These are phyloP conservation scores for Drosophila longiperda DNA, from an alignment of 2,888 invertebrate genomes.

Conservation along the genomic window DNA sequence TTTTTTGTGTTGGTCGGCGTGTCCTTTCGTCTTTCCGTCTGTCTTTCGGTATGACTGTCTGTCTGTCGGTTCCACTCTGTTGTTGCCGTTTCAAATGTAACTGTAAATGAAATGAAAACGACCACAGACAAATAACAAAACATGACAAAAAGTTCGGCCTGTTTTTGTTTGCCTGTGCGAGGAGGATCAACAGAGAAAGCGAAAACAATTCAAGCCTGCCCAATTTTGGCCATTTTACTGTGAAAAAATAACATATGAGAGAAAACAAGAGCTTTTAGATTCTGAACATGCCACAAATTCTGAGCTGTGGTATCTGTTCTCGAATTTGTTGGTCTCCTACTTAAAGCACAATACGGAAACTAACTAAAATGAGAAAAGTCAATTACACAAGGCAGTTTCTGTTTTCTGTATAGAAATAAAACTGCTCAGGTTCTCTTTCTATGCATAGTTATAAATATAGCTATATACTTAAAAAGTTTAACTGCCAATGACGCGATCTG, in stretches of 20 bases:
- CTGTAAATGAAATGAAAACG: conserved; percentile 77
- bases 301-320: neutral
- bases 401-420: neutral
- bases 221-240: conserved; percentile 37
- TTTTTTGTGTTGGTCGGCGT: conserved; percentile 24
- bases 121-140: conserved; percentile 69
- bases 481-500: conserved; percentile 9
- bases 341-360: neutral
- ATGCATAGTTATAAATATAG: neutral
- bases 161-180: conserved; percentile 25
- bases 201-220: conserved; percentile 29
- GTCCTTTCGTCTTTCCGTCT: neutral
- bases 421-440: neutral
- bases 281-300: conserved; percentile 4
- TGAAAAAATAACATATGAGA: conserved; percentile 23
- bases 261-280: conserved; percentile 18
- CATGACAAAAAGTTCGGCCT: conserved; percentile 53
- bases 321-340: neutral
- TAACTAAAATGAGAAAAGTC: neutral
- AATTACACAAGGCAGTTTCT: neutral
- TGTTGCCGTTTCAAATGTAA: conserved; percentile 63
- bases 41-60: neutral
- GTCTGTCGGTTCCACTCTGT: conserved; percentile 27
- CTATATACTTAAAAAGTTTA: conserved; percentile 3
- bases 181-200: conserved; percentile 11